These are phyloP conservation scores for Petrocephalus sullivani DNA, from an alignment of 2,797 vertebrate genomes.

Conservation along the genomic window DNA sequence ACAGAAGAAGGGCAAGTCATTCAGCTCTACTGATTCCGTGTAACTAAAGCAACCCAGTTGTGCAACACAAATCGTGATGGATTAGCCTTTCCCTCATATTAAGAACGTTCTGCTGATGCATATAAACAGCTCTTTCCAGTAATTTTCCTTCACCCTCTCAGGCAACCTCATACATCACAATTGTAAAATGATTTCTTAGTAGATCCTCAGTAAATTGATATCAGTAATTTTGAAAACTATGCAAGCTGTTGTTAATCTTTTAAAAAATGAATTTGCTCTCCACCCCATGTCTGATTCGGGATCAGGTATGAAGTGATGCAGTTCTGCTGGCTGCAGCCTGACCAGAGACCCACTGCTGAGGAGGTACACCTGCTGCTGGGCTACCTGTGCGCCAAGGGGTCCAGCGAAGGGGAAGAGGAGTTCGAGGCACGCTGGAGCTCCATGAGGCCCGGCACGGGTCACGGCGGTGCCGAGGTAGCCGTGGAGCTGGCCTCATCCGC, in stretches of 20 bases:
- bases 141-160: not conserved
- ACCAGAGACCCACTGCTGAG: slow-evolving; percentile 86
- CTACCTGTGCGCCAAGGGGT: slow-evolving; percentile 85
- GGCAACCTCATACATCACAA: not conserved
- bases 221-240: not conserved
- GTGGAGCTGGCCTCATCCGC: slow-evolving; percentile 56
- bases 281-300: not conserved
- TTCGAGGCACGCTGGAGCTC: slow-evolving; percentile 92
- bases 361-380: slow-evolving; percentile 90
- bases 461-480: slow-evolving; percentile 51
- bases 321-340: slow-evolving; percentile 96
- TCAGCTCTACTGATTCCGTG: not conserved
- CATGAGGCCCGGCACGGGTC: slow-evolving; percentile 74
- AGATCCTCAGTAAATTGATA: not conserved
- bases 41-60: not conserved
- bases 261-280: not conserved
- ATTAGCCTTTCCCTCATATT: not conserved
- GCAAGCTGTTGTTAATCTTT: not conserved
- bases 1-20: not conserved
- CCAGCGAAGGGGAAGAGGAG: slow-evolving; percentile 80
- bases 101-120: not conserved
- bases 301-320: slow-evolving; percentile 98
- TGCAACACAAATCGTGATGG: not conserved
- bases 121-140: not conserved
- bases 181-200: not conserved